These are phyloP conservation scores for Mixornis gularis DNA, from an alignment of 2,113 vertebrate genomes.

Conservation along the genomic window DNA sequence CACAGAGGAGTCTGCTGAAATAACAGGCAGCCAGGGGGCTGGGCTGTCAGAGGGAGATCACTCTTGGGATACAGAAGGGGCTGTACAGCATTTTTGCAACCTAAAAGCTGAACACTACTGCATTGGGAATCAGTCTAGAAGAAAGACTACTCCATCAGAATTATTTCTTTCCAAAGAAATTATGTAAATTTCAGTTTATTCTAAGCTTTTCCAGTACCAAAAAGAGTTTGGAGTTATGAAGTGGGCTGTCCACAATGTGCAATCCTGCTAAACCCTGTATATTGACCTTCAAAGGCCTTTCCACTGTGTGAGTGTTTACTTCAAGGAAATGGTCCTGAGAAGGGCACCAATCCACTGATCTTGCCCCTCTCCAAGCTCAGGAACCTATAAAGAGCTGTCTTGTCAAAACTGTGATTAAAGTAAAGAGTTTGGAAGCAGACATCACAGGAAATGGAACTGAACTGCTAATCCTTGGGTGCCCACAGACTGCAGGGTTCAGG, in stretches of 20 bases:
- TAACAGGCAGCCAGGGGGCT: too few species aligned
- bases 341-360: fast-evolving
- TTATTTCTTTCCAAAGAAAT: too few species aligned
- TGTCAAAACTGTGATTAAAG: not conserved
- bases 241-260: not conserved
- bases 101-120: not conserved
- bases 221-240: not conserved
- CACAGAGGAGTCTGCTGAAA: not conserved
- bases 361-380: not conserved
- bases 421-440: not conserved
- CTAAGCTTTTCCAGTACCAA: not conserved
- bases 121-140: not conserved
- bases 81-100: not conserved
- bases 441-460: not conserved
- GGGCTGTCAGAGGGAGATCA: not conserved
- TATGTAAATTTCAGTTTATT: not conserved
- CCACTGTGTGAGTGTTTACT: not conserved
- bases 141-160: not conserved
- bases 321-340: not conserved
- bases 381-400: fast-evolving
- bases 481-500: not conserved
- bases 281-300: not conserved
- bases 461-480: not conserved
- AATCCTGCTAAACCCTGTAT: not conserved
- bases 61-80: not conserved